These are phyloP conservation scores for honey bee (Apis mellifera) DNA, from an alignment of 1,140 invertebrate species.

Conservation along the genomic window DNA sequence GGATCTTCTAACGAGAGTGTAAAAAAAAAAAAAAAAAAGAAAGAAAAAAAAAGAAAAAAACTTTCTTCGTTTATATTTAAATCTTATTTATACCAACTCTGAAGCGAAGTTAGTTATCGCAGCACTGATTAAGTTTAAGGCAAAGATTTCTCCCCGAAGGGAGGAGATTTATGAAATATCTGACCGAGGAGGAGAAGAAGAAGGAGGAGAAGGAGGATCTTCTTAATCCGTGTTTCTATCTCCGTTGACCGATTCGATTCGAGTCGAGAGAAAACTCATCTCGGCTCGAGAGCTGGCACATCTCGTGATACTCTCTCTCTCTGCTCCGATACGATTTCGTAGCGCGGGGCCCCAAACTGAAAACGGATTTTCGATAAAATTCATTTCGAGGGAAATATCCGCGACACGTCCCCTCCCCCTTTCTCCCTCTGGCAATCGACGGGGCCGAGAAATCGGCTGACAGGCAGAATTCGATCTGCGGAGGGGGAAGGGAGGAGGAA, in stretches of 20 bases:
- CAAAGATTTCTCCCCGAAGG: neutral
- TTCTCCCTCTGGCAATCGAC: neutral
- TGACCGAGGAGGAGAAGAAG: neutral
- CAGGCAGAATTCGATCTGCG: neutral
- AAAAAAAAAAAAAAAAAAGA: neutral
- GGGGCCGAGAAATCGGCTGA: neutral
- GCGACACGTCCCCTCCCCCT: neutral
- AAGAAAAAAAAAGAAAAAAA: too few species aligned
- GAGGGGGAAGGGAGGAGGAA: neutral
- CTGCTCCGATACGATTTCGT: neutral
- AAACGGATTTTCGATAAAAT: conserved; percentile 1
- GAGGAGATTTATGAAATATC: neutral
- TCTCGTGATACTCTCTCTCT: neutral
- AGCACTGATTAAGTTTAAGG: neutral
- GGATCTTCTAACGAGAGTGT: too few species aligned
- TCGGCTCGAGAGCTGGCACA: conserved; percentile 6
- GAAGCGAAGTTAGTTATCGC: neutral
- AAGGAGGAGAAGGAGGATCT: neutral
- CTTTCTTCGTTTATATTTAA: too few species aligned
- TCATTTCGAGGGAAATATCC: conserved; percentile 24
- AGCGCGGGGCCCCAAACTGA: neutral
- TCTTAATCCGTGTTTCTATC: neutral
- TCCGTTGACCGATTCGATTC: conserved; percentile 27
- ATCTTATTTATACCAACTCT: too few species aligned
- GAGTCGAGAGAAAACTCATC: neutral